Evolutionary conservation across 2,888 invertebrate genomes (phyloP), one percentile per base, ranked within the genome.

Genomic region (Euclidia mi): DNA sequence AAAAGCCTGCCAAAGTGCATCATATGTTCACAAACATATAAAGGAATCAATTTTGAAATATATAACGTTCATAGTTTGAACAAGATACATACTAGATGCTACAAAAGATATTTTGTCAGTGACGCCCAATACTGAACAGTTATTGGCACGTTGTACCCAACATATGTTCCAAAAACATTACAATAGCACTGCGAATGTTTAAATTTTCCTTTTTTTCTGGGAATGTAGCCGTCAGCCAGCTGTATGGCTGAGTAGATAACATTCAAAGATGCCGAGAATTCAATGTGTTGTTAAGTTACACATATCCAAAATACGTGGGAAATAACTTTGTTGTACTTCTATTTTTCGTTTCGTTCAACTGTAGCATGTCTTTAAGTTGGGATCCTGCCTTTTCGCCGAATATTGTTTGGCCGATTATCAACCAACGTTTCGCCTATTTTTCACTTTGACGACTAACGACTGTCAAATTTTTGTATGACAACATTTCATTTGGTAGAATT

Each of bases 191-290:
- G 38, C 2, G 12, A 55, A 72, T 56, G 58, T 60, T 56, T 42
- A 57, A 55, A 38, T 58, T 45, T 48, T 60, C 48, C 11, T 11
- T 58, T 67, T 71, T 74, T 68, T 60, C 60, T 40, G 35, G 40
- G 41, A 56, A 46, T 64, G 63, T 64, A 68, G 58, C 66, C 68
- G 66, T 68, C 73, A 69, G 61, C 55, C 58, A 64, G 61, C 55
- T 62, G 63, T 61, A 56, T 63, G 63, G 63, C 56, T 67, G 63
- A 63, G 52, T 53, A 62, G 62, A 65, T 53, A 67, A 61, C 65
- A 78, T 73, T 76, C 68, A 65, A 76, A 76, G 76, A 76, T 71
- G 71, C 56, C 56, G 64, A 15, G 60, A 71, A 44, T 10, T 20
- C 15, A 0, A 3, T 7, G n/a, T n/a, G n/a, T n/a, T n/a, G n/a